Conservation (phyloP, 2,888 invertebrate species). For the Zhuqinia jingwanae region DNA sequence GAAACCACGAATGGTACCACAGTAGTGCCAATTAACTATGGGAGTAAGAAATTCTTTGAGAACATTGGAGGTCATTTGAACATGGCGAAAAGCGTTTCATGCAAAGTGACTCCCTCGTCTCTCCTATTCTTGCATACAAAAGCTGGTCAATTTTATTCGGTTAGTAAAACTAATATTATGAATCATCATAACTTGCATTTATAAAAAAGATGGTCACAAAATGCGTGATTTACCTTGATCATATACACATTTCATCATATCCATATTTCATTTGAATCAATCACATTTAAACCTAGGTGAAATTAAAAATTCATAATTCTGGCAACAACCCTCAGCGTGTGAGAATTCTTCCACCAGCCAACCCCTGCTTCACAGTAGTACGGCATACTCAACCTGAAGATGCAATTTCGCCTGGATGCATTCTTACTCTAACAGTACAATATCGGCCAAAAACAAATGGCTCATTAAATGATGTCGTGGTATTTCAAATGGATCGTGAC, state of each 20-base stretch:
- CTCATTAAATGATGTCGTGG: conserved; percentile 66
- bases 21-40: conserved; percentile 39
- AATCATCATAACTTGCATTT: too few relatives aligned
- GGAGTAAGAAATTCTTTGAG: conserved; percentile 16
- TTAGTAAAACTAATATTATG: not conserved
- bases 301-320: conserved; percentile 58
- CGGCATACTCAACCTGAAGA: conserved; percentile 54
- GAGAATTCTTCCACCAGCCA: conserved; percentile 68
- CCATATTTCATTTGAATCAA: too few relatives aligned
- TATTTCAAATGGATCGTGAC: conserved; percentile 70
- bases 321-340: conserved; percentile 68
- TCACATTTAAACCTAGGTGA: conserved; percentile 35
- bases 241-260: too few relatives aligned
- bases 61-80: conserved; percentile 56
- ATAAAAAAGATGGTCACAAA: too few relatives aligned
- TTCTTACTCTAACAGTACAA: conserved; percentile 39
- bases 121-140: conserved; percentile 60
- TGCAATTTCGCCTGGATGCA: conserved; percentile 67
- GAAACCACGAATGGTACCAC: conserved; percentile 39
- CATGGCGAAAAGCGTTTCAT: conserved; percentile 3
- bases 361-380: conserved; percentile 57
- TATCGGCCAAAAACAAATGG: conserved; percentile 56
- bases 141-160: conserved; percentile 63
- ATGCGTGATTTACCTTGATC: too few relatives aligned
- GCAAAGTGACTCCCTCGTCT: conserved; percentile 56